Conservation (phyloP, 2,113 vertebrate species). For the Anas platyrhynchos region DNA sequence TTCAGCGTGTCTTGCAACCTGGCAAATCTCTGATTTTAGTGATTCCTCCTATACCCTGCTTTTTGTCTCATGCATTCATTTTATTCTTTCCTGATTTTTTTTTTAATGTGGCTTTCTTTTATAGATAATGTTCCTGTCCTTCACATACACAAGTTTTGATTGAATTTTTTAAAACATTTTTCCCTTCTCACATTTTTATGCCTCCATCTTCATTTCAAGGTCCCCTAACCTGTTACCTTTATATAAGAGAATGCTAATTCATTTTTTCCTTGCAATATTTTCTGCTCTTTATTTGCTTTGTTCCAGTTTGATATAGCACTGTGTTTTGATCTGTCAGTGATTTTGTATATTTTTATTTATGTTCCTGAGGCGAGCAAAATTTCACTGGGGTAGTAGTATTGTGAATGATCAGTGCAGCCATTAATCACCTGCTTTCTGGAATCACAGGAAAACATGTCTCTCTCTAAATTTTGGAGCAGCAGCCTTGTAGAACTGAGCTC, state of each 20-base stretch:
- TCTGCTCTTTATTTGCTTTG: background rate
- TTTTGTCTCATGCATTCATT: background rate
- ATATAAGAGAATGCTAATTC: background rate
- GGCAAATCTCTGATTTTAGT: background rate
- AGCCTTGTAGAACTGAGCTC: background rate
- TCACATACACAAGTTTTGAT: background rate
- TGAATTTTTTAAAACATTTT: background rate
- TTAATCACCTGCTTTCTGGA: background rate
- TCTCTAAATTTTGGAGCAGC: background rate
- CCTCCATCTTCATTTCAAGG: background rate
- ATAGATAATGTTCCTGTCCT: background rate
- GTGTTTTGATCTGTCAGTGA: background rate
- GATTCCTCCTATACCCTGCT: background rate
- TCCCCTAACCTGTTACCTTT: background rate
- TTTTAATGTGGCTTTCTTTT: background rate
- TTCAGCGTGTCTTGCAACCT: background rate
- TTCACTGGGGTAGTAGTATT: background rate
- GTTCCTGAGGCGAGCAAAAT: background rate
- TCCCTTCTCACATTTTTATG: background rate
- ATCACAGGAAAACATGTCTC: background rate
- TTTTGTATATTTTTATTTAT: background rate
- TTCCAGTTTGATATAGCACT: background rate
- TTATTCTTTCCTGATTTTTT: background rate
- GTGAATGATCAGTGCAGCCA: background rate
- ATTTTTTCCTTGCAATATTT: background rate